These are phyloP conservation scores for Oenanthe oenanthe DNA, from an alignment of 2,113 vertebrate genomes.

Conservation along the genomic window DNA sequence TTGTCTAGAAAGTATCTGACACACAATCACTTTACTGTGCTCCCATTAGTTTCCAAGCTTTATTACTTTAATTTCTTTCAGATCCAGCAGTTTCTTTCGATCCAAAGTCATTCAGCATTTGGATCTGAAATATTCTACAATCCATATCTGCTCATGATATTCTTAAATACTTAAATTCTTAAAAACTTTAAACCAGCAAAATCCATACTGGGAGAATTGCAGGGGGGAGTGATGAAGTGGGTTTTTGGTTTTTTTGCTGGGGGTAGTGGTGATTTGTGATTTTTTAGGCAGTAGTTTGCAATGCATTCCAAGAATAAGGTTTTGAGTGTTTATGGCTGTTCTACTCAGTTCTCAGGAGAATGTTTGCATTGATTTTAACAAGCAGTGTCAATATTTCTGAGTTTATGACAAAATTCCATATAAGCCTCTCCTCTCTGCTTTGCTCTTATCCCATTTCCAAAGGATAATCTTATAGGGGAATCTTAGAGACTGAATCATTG, in stretches of 20 bases:
- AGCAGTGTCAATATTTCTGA: not conserved
- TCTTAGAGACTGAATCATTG: not conserved
- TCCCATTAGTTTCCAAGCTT: not conserved
- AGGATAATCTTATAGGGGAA: not conserved
- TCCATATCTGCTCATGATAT: not conserved
- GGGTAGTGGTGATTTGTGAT: not conserved
- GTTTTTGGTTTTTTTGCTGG: rapidly evolving
- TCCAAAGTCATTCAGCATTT: not conserved
- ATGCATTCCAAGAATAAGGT: not conserved
- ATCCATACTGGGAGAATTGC: not conserved
- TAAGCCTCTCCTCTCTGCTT: not conserved
- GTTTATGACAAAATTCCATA: not conserved
- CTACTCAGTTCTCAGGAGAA: not conserved
- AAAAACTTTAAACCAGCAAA: not conserved
- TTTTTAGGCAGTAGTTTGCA: not conserved
- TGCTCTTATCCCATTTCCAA: not conserved
- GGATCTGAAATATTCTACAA: not conserved
- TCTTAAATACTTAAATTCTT: not conserved
- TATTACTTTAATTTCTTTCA: not conserved
- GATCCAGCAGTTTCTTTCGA: not conserved
- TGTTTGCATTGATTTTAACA: not conserved
- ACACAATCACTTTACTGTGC: not conserved
- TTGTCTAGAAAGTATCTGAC: not conserved
- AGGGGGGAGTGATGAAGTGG: no score
- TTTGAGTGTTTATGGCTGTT: not conserved